Evolutionary conservation across 2,797 vertebrate genomes (phyloP), one percentile per base, ranked within the genome.

Genomic region (Pseudomugil tenellus): DNA sequence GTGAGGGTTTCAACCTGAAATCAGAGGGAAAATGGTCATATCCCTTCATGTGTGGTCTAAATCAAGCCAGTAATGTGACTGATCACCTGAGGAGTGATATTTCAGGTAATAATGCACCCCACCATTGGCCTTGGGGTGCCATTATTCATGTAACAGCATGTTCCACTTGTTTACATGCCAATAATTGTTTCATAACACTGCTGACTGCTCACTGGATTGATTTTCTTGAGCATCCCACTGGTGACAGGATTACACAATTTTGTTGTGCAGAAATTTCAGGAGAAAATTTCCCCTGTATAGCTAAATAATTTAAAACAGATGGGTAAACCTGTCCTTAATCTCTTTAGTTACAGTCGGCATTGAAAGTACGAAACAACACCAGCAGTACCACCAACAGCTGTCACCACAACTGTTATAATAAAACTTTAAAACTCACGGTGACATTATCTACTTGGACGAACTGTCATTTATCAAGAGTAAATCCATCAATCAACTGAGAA

Each of bases 131-230:
- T 70, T 41, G 16, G 81, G 70, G 67, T 57, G 49, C 57, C 68
- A 79, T 88, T 83, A 89, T 86, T 89, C 72, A 84, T 65, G 0
- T 52, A 72, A 67, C 83, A 83, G 78, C 80, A 60, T 68, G 84
- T 74, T 81, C 39, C 81, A 57, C 74, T 84, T 81, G 76, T 88
- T 86, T 89, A 74, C 72, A 56, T 70, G 77, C 52, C 55, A 23
- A 63, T 87, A 84, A 90, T 84, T 86, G 76, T 83, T 86, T 78
- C 58, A 70, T 88, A 77, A 81, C 85, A 79, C 83, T 81, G 63
- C 68, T 79, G 72, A 84, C 71, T 78, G 67, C 65, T 73, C 46
- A 29, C 74, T 78, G 60, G 35, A 76, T 72, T 81, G 26, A 67
- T 78, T 81, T 74, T 69, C 57, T 12, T 29, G 74, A 77, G 6